Evolutionary conservation across 2,888 invertebrate genomes (phyloP), one percentile per base, ranked within the genome.

Genomic region (Spisula subtruncata): DNA sequence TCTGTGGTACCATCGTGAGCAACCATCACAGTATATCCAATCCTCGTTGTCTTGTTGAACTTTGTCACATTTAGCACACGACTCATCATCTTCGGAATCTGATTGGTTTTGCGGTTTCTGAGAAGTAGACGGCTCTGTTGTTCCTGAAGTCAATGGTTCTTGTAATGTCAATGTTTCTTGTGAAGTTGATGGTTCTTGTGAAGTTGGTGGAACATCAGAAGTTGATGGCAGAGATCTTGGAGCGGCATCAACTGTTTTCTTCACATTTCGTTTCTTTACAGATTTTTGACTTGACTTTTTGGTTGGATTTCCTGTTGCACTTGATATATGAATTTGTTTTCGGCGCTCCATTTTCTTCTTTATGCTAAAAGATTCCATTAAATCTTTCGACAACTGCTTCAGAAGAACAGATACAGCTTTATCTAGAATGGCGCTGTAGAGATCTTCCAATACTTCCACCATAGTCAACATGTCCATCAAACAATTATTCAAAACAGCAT

Each of bases 321-420:
- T 48, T 41, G 81, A 81, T 48, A 51, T 81, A 81, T 81, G 81
- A 51, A 81, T 81, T 81, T 81, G 81, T 51, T 81, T 81, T 81
- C 81, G 41, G 81, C 51, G 81, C 46, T 81, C 81, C 81, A 81
- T 81, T 81, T 81, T 81, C 81, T 81, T 81, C 46, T 81, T 81
- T 48, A 81, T 81, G 46, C 10, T 81, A 46, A 81, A 25, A 81
- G 81, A 81, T 41, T 81, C 81, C 81, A 81, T 81, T 48, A 81
- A 81, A 81, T n/a, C 51, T 51, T 81, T 48, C 5, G 81, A 81
- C 41, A 81, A 81, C 81, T 81, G 81, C 46, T 81, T 81, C 20
- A 41, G 41, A 81, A 81, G 46, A n/a, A 81, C 81, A 81, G 81
- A 81, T 48, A 81, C 5, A 46, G 81, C 46, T 81, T 81, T 81